Evolutionary conservation across 1,140 invertebrate genomes (phyloP).

Genomic region (Heliconius hewitsoni): DNA sequence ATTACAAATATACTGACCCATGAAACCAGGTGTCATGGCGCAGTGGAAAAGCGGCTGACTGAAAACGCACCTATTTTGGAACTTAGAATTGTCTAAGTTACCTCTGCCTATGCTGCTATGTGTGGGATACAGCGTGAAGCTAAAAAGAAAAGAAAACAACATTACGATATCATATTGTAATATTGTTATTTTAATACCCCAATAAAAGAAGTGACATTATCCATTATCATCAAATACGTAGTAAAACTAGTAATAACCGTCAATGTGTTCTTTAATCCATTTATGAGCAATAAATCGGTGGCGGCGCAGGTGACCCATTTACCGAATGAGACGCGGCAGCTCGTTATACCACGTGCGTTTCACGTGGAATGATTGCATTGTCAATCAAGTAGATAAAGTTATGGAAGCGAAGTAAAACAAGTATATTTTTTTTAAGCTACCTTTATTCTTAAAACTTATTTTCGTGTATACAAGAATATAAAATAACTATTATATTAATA

Average conservation of each 20-base stretch:
- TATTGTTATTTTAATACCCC: not conserved
- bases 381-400: not conserved
- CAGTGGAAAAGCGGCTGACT: too few species aligned
- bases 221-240: conserved; percentile 1
- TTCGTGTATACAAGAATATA: too few species aligned
- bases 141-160: too few species aligned
- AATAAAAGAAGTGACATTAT: not conserved
- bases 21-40: too few species aligned
- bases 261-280: conserved; percentile 22
- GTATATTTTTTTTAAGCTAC: not conserved
- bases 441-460: not conserved
- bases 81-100: too few species aligned
- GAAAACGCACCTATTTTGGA: too few species aligned
- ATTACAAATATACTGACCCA: too few species aligned
- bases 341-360: conserved; percentile 13
- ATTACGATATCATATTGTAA: not conserved
- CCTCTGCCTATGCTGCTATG: too few species aligned
- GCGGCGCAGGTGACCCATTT: conserved; percentile 28
- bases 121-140: too few species aligned
- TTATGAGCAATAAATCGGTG: conserved; percentile 32
- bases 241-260: not conserved
- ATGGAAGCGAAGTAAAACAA: not conserved
- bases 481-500: too few species aligned
- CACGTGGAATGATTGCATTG: conserved; percentile 8
- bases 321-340: conserved; percentile 5